Evolutionary conservation across 2,797 vertebrate genomes (phyloP).

Genomic region (Etheostoma nigrum): DNA sequence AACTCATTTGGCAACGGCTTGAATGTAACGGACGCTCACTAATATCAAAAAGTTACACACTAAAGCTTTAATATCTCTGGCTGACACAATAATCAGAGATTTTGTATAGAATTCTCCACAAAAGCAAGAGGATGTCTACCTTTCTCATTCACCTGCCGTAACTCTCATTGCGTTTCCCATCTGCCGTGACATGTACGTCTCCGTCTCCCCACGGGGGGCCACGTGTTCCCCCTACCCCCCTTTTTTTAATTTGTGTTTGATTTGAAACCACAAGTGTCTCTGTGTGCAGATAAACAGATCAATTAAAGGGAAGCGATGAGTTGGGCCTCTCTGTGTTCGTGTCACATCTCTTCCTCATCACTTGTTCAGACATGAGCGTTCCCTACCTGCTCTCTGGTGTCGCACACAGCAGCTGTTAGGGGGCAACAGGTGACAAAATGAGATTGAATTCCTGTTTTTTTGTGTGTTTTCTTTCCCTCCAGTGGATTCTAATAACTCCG

Average conservation of each 20-base stretch:
- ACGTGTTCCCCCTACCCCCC: too few relatives aligned
- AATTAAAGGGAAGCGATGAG: conserved; percentile 1
- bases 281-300: conserved; percentile 1
- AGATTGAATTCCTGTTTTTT: conserved; percentile 70
- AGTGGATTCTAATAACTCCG: conserved; percentile 15
- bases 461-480: not conserved
- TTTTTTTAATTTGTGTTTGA: conserved; percentile 9
- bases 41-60: too few relatives aligned
- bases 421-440: conserved; percentile 55
- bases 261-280: conserved; percentile 26
- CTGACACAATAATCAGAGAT: too few relatives aligned
- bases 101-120: too few relatives aligned
- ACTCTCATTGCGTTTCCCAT: too few relatives aligned
- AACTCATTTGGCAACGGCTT: too few relatives aligned
- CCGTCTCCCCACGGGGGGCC: too few relatives aligned
- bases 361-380: conserved; percentile 27
- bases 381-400: not conserved
- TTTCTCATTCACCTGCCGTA: too few relatives aligned
- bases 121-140: too few relatives aligned
- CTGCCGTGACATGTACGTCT: too few relatives aligned
- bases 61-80: too few relatives aligned
- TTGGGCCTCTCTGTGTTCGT: not conserved
- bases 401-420: conserved; percentile 23
- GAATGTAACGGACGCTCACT: too few relatives aligned
- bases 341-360: conserved; percentile 28